Evolutionary conservation across 2,888 invertebrate genomes (phyloP), one percentile per base, ranked within the genome.

Genomic region (Sturmia bella): DNA sequence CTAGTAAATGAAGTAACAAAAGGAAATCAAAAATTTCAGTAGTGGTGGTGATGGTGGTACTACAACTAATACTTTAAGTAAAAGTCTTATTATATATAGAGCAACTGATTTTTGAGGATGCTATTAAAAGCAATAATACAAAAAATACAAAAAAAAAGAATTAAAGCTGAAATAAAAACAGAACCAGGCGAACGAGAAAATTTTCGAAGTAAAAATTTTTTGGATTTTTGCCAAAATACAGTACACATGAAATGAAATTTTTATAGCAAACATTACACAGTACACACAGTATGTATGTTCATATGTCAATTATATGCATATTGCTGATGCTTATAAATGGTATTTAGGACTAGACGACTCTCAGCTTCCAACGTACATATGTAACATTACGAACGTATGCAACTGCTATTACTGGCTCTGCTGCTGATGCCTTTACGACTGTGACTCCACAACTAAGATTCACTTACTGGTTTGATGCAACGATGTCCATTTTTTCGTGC

Each of bases 201-300:
- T 43, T 64, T 70, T 64, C 64, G 21, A 57, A 72, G 70, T 72
- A 56, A 72, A 32, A 41, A 64, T 50, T 57, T 66, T 78, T 78
- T 78, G 77, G 77, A 50, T 7, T 56, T 7, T 50, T 78, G 77
- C 77, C 77, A 78, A 64, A 21, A 64, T 17, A 50, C 1, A 56
- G 37, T 48, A 61, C 39, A 72, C 27, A 57, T 64, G 50, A 78
- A 57, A 64, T 72, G 43, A 70, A 64, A 78, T 78, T 72, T 78
- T 78, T 78, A 50, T 57, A 64, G 39, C 43, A 64, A 72, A 64
- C 50, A 72, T 56, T 48, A 50, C 39, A 54, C 24, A n/a, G n/a
- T 74, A 32, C n/a, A 4, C 21, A 13, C 0, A 12, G 7, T 19
- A 63, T 27, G 13, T n/a, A 15, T 21, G 21, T 6, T 7, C 1